Evolutionary conservation across 2,888 invertebrate species (phyloP), one percentile per base, ranked within the genome.

Genomic region (Macrosiphum euphorbiae): DNA sequence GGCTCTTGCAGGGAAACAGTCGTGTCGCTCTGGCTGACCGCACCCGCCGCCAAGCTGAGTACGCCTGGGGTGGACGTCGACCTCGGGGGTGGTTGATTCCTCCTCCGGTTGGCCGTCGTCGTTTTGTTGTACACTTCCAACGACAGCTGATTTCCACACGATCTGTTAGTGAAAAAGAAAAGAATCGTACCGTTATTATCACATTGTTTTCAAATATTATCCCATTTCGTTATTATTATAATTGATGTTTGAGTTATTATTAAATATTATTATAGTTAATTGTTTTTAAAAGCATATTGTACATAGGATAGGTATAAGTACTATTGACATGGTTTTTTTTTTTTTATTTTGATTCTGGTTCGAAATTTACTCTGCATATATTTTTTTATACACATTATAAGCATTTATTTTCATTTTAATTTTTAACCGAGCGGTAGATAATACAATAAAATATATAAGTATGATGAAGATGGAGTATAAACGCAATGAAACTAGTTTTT

Each of bases 141-240:
- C 91, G 96, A 97, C 95, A 98, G 96, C 95, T 96, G 96, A 95
- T 97, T 97, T 95, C 98, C 98, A 95, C 97, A 97, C 94, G 97
- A 97, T 96, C 97, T 97, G 96, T 95, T 96, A 96, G 47, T 13
- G 61, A n/a, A 3, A 47, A 47, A 26, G 1, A 90, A 16, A 50
- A 58, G 0, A 2, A 86, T 5, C 58, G 26, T 26, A 58, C 26
- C 7, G 35, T 47, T 26, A 47, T 47, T 50, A 47, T 47, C 86
- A 20, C 7, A 7, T 78, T 67, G 3, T 52, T 35, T 78, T 16
- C 52, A 52, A 13, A 20, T 16, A 35, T 78, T 8, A 20, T 78
- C 7, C 5, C 20, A 20, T 78, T 35, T 78, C 35, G 16, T 78
- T 16, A 35, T 78, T 20, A 7, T 78, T 35, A 35, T 35, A 35